phyloP scores from a whole-genome alignment of 2,113 vertebrate genomes.

The Rafetus swinhoei region DNA sequence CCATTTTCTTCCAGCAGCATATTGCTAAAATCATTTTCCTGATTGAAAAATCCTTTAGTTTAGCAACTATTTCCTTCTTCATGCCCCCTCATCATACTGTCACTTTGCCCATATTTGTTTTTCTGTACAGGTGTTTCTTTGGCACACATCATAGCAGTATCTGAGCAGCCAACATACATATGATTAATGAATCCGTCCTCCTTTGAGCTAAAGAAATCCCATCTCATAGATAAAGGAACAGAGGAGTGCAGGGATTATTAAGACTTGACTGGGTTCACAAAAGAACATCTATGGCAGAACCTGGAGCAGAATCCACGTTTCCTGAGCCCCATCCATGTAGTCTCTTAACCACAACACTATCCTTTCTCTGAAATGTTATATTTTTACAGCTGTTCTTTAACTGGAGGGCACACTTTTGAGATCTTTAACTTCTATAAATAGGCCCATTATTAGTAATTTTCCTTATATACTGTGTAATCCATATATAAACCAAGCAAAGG shows the following conservation, averaged over 20 bases:
- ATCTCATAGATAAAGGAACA: neutral
- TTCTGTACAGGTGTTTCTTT: neutral
- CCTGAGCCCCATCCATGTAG: neutral
- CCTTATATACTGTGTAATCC: neutral
- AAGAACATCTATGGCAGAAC: neutral
- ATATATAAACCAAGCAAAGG: neutral
- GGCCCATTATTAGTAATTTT: neutral
- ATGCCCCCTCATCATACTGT: neutral
- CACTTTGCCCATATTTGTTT: neutral
- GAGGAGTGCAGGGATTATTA: neutral
- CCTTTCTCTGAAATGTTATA: neutral
- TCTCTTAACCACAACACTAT: neutral
- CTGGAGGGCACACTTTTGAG: neutral
- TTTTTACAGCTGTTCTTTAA: neutral
- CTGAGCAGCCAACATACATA: neutral
- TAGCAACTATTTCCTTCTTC: neutral
- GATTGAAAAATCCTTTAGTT: neutral
- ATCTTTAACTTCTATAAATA: neutral
- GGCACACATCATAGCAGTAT: neutral
- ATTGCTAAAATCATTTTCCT: neutral
- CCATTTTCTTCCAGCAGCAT: neutral
- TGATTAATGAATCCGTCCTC: neutral
- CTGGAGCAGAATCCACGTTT: neutral
- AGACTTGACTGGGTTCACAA: neutral
- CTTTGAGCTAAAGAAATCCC: conserved; percentile 1